Evolutionary conservation across 2,797 vertebrate species (phyloP).

Genomic region (Siniperca undulata): DNA sequence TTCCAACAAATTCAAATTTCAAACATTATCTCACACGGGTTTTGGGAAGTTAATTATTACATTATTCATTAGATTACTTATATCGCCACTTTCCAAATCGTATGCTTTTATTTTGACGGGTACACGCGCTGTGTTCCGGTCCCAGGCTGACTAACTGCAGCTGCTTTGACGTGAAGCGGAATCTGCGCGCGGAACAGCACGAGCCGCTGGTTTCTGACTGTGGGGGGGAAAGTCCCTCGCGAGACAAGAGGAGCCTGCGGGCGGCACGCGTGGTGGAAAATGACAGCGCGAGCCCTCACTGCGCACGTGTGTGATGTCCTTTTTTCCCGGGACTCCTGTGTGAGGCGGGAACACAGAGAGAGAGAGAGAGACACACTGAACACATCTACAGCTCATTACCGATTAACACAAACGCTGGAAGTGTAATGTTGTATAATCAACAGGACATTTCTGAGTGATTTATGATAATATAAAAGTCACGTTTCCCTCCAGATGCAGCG

Average conservation of each 20-base stretch:
- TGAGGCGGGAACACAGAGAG: constrained; percentile 9
- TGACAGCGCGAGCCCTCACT: constrained; percentile 15
- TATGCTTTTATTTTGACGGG: constrained; percentile 31
- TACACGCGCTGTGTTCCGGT: neutral
- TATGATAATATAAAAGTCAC: no score
- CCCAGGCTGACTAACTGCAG: neutral
- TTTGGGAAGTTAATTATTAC: neutral
- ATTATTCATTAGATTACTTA: neutral
- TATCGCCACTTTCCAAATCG: neutral
- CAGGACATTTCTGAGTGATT: no score
- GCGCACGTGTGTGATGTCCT: constrained; percentile 26
- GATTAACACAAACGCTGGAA: neutral
- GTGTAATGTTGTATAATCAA: neutral
- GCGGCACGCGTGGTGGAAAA: neutral
- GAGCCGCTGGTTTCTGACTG: constrained; percentile 8
- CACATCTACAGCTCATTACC: neutral
- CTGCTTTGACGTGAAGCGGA: neutral
- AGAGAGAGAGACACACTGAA: neutral
- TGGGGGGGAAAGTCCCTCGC: neutral
- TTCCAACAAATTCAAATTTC: no score
- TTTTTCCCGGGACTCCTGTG: constrained; percentile 1
- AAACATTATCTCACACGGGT: neutral
- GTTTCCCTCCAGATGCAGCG: no score
- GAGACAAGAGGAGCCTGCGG: constrained; percentile 24
- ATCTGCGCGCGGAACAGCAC: constrained; percentile 30